phyloP scores from a whole-genome alignment of 2,797 vertebrate genomes.

The Neomorphus geoffroyi region DNA sequence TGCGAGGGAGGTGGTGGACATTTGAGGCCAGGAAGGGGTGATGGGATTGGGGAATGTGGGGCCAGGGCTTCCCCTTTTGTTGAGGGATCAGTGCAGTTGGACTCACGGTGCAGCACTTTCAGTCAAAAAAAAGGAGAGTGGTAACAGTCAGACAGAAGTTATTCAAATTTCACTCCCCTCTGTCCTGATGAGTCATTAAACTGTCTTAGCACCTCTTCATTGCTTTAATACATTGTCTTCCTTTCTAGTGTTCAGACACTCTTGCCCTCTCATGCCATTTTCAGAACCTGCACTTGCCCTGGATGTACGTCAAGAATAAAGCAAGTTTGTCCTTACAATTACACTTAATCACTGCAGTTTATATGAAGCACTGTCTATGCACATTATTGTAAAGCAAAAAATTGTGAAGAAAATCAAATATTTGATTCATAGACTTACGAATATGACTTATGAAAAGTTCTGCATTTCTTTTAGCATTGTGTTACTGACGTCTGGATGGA shows the following conservation, averaged over 20 bases:
- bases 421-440: background rate
- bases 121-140: background rate
- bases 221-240: background rate
- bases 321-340: background rate
- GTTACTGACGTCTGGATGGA: background rate
- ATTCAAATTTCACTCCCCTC: background rate
- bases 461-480: background rate
- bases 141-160: background rate
- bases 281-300: background rate
- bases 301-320: background rate
- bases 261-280: background rate
- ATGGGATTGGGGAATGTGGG: background rate
- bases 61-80: background rate
- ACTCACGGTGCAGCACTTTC: background rate
- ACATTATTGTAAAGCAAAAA: background rate
- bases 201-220: background rate
- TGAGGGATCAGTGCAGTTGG: background rate
- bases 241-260: background rate
- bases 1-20: background rate
- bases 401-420: background rate
- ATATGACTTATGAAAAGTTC: background rate
- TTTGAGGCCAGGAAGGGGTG: background rate
- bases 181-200: background rate
- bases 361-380: background rate
- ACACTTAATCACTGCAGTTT: background rate